Base-by-base conservation (phyloP, 1,140 invertebrate species). In the Penaeus japonicus region DNA sequence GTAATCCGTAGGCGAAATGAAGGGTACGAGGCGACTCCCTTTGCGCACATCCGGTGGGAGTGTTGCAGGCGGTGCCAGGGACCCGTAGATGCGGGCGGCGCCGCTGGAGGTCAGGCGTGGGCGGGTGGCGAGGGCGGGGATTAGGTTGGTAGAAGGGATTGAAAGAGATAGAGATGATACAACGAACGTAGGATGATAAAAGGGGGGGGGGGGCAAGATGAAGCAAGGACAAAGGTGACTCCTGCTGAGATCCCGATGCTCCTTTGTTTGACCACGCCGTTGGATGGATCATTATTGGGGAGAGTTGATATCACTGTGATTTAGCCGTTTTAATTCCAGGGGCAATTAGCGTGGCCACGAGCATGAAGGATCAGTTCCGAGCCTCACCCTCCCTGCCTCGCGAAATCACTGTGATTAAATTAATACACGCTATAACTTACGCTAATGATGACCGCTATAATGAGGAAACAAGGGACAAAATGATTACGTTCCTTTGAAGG, bases 391-490 rank as follows among this genome's bases (percentile, higher is more conserved):
- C 84, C 54, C 85, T 80, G 47, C 85, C 57, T 24, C 18, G 57
- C 75, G 27, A 39, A 87, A 87, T 87, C 57, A 87, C 85, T 87
- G 85, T 87, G 85, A 87, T 87, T 87, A 87, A 87, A 87, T 87
- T 87, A 87, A 87, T 87, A 87, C 70, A 78, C 85, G 54, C 85
- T 80, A 81, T 87, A 87, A 87, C 85, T 87, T 87, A 87, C 85
- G 57, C 57, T 87, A 87, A 87, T 87, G 85, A 87, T 78, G 77
- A 57, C 39, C 27, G 70, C 85, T 59, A 62, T 79, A 77, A 70
- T 87, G 70, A 87, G 85, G 85, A 87, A 87, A 87, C 85, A 70
- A 87, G 85, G 85, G 80, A 87, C 85, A 87, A 87, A 70, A 78
- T 87, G 85, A 87, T 87, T 87, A 87, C 17, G 77, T 77, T n/a